Base-by-base conservation (phyloP, 2,797 vertebrate genomes). In the Mionectes olivaceus region DNA sequence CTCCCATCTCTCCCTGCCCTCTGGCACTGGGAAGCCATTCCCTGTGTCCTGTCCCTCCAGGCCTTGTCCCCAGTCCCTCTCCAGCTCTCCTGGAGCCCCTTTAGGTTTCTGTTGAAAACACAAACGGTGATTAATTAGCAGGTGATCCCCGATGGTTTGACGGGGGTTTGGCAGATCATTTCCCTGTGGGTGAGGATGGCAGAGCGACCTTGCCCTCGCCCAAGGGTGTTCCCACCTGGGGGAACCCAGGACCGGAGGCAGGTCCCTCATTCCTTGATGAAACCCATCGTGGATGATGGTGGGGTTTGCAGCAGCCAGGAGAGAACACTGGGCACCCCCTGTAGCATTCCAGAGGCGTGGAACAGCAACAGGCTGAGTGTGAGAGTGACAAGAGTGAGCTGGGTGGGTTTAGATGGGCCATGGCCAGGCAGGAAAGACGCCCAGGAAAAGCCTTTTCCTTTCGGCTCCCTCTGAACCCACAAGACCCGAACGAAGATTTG, bases 231-330 rank as follows among this genome's bases (percentile, higher is more conserved):
- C 21, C 44, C 44, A 46, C 21, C 22, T 23, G 19, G 19, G 44
- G 22, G 22, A 46, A 46, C 44, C 44, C 44, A 23, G 44, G 22
- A 23, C 22, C 23, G 22, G 46, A 47, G 27, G 49, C n/a, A 77
- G 10, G n/a, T 39, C 13, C 22, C 41, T 41, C 41, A 0, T 33
- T 49, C 50, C 64, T 52, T 23, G 32, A 15, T 5, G 11, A 6
- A 60, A 33, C 25, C 50, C 2, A 0, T 24, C 13, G 30, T 3
- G 61, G 23, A 5, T 1, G 65, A 19, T 0, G 10, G 28, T 2
- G 19, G 22, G 30, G 11, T 73, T 35, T 65, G 61, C 3, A 25
- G 47, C 18, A 49, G 44, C 44, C 57, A 50, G 39, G 13, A 55
- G 44, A 50, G 4, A 39, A 9, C 33, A 3, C 0, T 10, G n/a